Evolutionary conservation across 2,888 invertebrate genomes (phyloP).

Genomic region (Pachydiplax longipennis): DNA sequence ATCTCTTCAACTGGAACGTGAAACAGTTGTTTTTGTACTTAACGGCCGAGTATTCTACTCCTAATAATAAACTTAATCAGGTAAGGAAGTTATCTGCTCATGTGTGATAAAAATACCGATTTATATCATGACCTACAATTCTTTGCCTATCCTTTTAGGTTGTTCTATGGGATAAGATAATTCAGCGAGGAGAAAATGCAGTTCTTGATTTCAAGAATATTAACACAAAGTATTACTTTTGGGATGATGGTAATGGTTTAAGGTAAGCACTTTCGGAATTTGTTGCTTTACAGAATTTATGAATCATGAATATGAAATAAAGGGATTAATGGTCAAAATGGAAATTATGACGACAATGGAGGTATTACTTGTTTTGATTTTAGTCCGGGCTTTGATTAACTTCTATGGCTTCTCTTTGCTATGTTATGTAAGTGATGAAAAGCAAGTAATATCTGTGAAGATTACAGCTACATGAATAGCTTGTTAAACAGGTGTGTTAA

Average conservation of each 20-base stretch:
- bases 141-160: slow-evolving; percentile 64
- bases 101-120: background rate
- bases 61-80: slow-evolving; percentile 86
- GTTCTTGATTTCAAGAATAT: slow-evolving; percentile 90
- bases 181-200: slow-evolving; percentile 93
- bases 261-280: slow-evolving; percentile 66
- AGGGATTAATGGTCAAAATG: too few relatives aligned
- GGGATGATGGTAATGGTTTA: slow-evolving; percentile 98
- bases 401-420: too few relatives aligned
- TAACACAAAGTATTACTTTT: slow-evolving; percentile 98
- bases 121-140: slow-evolving; percentile 2
- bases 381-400: too few relatives aligned
- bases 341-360: too few relatives aligned
- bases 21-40: slow-evolving; percentile 96
- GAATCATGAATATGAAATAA: too few relatives aligned
- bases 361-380: too few relatives aligned
- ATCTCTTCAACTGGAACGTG: slow-evolving; percentile 98
- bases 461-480: too few relatives aligned
- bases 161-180: slow-evolving; percentile 98
- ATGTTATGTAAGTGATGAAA: too few relatives aligned
- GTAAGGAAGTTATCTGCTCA: slow-evolving; percentile 55
- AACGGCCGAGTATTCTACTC: slow-evolving; percentile 93
- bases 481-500: too few relatives aligned
- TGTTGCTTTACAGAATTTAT: background rate
- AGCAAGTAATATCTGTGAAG: too few relatives aligned